Percentiles rank a stretch among this genome's conserved stretches.
Evolutionary conservation across 2,888 invertebrate species (phyloP).

Genomic region (Rugalucina vietnamica): DNA sequence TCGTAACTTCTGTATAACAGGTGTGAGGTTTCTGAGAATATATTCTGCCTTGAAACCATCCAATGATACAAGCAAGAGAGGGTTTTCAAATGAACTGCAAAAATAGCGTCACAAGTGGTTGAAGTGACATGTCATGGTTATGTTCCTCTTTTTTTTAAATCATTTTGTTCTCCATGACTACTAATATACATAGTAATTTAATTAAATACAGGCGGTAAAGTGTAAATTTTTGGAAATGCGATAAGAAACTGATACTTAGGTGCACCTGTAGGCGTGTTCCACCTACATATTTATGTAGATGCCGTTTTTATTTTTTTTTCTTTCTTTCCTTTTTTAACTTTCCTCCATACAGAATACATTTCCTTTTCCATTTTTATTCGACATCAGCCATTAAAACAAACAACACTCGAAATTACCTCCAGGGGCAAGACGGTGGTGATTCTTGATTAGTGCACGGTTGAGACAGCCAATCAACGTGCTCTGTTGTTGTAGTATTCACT

Average conservation of each 20-base stretch:
- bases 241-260: too few species aligned
- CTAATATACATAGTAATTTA: too few species aligned
- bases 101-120: neutral
- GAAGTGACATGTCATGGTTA: too few species aligned
- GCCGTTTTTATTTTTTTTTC: too few species aligned
- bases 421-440: conserved; percentile 48
- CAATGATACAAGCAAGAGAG: conserved; percentile 77
- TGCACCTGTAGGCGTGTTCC: too few species aligned
- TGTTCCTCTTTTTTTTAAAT: too few species aligned
- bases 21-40: conserved; percentile 72
- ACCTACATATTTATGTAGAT: too few species aligned
- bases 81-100: conserved; percentile 57
- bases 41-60: conserved; percentile 81
- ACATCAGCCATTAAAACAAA: too few species aligned
- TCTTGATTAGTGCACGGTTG: conserved; percentile 43
- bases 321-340: too few species aligned
- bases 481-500: neutral
- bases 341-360: too few species aligned
- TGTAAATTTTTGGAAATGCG: neutral
- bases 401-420: conserved; percentile 41
- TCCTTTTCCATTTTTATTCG: too few species aligned
- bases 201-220: neutral
- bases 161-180: too few species aligned
- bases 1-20: conserved; percentile 70
- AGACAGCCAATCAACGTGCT: conserved; percentile 44